These are phyloP conservation scores for Podabrus alpinus DNA, from an alignment of 2,888 invertebrate genomes.

Conservation along the genomic window DNA sequence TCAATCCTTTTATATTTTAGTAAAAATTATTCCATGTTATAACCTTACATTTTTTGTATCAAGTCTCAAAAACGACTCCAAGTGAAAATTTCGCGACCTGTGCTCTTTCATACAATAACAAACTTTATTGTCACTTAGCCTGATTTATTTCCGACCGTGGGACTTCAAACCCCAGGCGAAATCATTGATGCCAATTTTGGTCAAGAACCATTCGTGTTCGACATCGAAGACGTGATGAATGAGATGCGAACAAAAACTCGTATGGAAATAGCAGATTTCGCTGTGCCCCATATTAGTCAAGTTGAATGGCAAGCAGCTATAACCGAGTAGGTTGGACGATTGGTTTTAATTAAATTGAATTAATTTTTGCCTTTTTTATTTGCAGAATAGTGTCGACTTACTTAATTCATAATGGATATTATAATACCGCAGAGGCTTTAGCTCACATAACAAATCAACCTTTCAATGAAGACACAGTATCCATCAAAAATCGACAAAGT, in stretches of 20 bases:
- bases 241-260: slow-evolving; percentile 85
- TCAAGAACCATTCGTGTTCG: slow-evolving; percentile 94
- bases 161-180: slow-evolving; percentile 97
- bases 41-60: not conserved
- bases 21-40: not conserved
- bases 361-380: slow-evolving; percentile 39
- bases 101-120: slow-evolving; percentile 12
- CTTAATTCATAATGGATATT: slow-evolving; percentile 97
- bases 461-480: slow-evolving; percentile 89
- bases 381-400: slow-evolving; percentile 94
- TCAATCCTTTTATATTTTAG: not conserved
- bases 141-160: slow-evolving; percentile 96
- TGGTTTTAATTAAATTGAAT: slow-evolving; percentile 1
- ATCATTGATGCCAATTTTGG: slow-evolving; percentile 99
- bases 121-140: slow-evolving; percentile 63
- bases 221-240: slow-evolving; percentile 95
- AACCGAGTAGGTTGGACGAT: slow-evolving; percentile 71
- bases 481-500: slow-evolving; percentile 97
- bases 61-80: not conserved
- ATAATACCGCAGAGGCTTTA: slow-evolving; percentile 94
- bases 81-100: not conserved
- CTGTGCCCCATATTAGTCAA: slow-evolving; percentile 76
- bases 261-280: slow-evolving; percentile 83
- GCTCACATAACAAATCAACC: slow-evolving; percentile 86
- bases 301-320: slow-evolving; percentile 92